Evolutionary conservation across 2,888 invertebrate species (phyloP).

Genomic region (Luperina nickerlii): DNA sequence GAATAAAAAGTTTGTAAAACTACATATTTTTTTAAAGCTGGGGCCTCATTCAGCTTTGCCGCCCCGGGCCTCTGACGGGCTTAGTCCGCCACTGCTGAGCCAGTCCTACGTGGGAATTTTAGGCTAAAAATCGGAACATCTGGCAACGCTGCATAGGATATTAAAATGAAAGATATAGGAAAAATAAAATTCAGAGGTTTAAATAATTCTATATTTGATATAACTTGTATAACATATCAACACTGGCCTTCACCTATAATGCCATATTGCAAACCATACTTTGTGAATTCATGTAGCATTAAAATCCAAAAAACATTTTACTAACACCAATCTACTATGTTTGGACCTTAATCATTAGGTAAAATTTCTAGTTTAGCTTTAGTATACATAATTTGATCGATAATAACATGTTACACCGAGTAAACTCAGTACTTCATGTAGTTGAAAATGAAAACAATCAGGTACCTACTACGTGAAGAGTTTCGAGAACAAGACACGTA

Average conservation of each 20-base stretch:
- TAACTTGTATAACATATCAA: conserved; percentile 66
- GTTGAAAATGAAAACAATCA: conserved; percentile 59
- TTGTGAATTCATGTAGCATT: conserved; percentile 57
- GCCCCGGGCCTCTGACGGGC: too few species aligned
- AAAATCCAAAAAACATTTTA: conserved; percentile 65
- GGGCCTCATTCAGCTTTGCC: too few species aligned
- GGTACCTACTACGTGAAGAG: conserved; percentile 61
- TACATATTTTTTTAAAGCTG: too few species aligned
- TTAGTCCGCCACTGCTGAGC: too few species aligned
- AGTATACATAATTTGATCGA: conserved; percentile 60
- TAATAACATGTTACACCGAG: conserved; percentile 47
- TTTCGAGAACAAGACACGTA: conserved; percentile 46
- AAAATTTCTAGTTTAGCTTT: conserved; percentile 25
- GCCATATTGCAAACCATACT: conserved; percentile 63
- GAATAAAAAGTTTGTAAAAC: too few species aligned
- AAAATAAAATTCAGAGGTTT: conserved; percentile 48
- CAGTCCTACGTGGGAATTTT: background rate
- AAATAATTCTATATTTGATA: conserved; percentile 75
- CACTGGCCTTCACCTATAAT: conserved; percentile 64
- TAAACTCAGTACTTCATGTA: conserved; percentile 37
- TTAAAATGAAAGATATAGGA: background rate
- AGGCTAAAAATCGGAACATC: background rate
- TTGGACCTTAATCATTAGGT: conserved; percentile 31
- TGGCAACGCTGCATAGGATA: too few species aligned
- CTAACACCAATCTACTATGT: conserved; percentile 61